These are phyloP conservation scores for Agonum fuliginosum DNA, from an alignment of 2,888 invertebrate genomes.

Conservation along the genomic window DNA sequence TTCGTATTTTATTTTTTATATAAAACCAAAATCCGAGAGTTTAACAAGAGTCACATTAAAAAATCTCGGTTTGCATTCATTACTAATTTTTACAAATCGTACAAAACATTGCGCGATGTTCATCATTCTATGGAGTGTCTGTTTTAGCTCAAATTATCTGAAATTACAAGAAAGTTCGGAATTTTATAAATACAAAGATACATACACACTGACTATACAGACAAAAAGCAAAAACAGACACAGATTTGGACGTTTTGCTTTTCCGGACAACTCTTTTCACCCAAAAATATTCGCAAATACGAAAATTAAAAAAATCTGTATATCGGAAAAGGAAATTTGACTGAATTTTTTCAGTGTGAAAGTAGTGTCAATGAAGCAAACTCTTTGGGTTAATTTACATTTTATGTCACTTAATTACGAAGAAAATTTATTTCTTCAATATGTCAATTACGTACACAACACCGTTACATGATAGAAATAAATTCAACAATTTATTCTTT, in stretches of 20 bases:
- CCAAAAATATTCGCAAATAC: constrained; percentile 3
- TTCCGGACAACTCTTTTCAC: constrained; percentile 2
- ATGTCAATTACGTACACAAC: constrained; percentile 33
- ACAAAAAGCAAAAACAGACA: constrained; percentile 47
- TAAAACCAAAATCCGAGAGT: constrained; percentile 51
- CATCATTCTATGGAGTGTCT: constrained; percentile 54
- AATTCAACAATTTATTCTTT: constrained; percentile 8
- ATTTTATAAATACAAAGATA: constrained; percentile 40
- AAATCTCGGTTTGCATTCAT: constrained; percentile 51
- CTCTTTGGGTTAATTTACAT: constrained; percentile 27
- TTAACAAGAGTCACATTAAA: constrained; percentile 40
- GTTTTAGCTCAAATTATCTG: constrained; percentile 33
- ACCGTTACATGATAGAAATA: constrained; percentile 4
- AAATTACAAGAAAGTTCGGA: constrained; percentile 16
- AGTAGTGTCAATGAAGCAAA: constrained; percentile 5
- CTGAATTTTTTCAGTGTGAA: constrained; percentile 3
- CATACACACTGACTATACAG: constrained; percentile 35
- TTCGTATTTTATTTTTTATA: constrained; percentile 43
- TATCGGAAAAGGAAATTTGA: constrained; percentile 1
- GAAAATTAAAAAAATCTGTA: constrained; percentile 1
- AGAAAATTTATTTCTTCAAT: constrained; percentile 33
- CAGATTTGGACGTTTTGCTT: constrained; percentile 20
- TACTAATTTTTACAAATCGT: constrained; percentile 56
- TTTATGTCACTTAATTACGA: constrained; percentile 15
- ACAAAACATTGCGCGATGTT: constrained; percentile 52